Evolutionary conservation across 1,140 invertebrate species (phyloP).

Genomic region (Drosophila cardini): DNA sequence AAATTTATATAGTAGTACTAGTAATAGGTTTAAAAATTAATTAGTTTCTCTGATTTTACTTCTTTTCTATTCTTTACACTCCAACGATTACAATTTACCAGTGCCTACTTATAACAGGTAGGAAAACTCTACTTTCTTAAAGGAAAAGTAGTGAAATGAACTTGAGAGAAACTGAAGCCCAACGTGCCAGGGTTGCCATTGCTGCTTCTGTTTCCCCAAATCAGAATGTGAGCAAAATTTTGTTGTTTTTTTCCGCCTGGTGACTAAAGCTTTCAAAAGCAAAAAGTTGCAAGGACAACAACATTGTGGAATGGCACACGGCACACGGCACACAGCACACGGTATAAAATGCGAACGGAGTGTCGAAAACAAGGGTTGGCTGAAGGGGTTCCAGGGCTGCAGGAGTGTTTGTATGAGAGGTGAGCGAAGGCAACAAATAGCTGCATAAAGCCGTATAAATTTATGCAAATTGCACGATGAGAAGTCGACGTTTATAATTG

Average conservation of each 20-base stretch:
- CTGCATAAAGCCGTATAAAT: slow-evolving; percentile 46
- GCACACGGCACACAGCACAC: slow-evolving; percentile 18
- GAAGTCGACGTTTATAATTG: slow-evolving; percentile 59
- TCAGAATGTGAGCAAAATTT: slow-evolving; percentile 56
- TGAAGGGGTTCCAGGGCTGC: not conserved
- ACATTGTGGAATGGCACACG: slow-evolving; percentile 38
- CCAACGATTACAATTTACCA: too few species aligned
- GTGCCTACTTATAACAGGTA: not conserved
- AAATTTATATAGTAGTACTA: too few species aligned
- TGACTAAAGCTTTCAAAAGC: slow-evolving; percentile 62
- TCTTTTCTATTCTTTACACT: too few species aligned
- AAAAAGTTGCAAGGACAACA: slow-evolving; percentile 45
- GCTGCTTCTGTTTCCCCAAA: slow-evolving; percentile 14
- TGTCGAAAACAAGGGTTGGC: slow-evolving; percentile 30
- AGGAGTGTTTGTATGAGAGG: not conserved
- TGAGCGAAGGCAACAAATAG: not conserved
- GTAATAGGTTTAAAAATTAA: too few species aligned
- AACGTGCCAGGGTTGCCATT: not conserved
- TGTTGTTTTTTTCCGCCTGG: slow-evolving; percentile 64
- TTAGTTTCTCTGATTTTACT: too few species aligned
- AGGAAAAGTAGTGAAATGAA: slow-evolving; percentile 70
- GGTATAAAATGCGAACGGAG: not conserved
- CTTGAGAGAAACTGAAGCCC: slow-evolving; percentile 47
- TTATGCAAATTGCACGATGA: slow-evolving; percentile 65
- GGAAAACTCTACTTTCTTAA: slow-evolving; percentile 58